phyloP scores from a whole-genome alignment of 2,113 vertebrate genomes.

The Cervus canadensis region DNA sequence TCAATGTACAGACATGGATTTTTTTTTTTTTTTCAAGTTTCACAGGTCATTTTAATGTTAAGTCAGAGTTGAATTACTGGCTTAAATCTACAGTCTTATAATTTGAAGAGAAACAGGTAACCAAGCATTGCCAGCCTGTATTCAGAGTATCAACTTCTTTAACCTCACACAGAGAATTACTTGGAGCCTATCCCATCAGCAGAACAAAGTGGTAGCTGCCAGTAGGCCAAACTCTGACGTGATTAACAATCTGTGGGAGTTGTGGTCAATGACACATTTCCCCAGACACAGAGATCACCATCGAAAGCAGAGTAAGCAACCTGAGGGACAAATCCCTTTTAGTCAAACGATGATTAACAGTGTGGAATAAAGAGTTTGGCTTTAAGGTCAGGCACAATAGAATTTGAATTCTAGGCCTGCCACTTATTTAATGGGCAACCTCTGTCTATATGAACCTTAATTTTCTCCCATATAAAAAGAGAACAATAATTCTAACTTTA shows the following conservation, averaged over 20 bases:
- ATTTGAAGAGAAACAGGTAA: neutral
- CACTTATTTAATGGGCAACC: neutral
- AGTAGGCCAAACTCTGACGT: neutral
- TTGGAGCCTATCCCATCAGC: neutral
- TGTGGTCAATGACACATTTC: constrained; percentile 11
- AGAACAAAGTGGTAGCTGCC: neutral
- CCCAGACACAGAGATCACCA: neutral
- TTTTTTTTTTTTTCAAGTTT: neutral
- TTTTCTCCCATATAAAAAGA: constrained; percentile 14
- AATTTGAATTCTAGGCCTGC: neutral
- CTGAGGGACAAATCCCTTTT: neutral
- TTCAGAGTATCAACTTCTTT: neutral
- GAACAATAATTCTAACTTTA: neutral
- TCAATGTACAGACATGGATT: neutral
- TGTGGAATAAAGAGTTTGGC: neutral
- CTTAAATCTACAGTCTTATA: neutral
- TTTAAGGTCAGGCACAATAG: neutral
- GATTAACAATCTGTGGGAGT: neutral
- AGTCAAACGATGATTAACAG: neutral
- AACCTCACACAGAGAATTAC: neutral
- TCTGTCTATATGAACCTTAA: neutral
- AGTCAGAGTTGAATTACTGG: neutral
- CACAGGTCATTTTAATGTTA: neutral
- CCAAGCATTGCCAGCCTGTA: neutral
- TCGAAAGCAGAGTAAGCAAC: neutral